Conservation (phyloP, 2,888 invertebrate genomes). For the Phytoseiulus persimilis region DNA sequence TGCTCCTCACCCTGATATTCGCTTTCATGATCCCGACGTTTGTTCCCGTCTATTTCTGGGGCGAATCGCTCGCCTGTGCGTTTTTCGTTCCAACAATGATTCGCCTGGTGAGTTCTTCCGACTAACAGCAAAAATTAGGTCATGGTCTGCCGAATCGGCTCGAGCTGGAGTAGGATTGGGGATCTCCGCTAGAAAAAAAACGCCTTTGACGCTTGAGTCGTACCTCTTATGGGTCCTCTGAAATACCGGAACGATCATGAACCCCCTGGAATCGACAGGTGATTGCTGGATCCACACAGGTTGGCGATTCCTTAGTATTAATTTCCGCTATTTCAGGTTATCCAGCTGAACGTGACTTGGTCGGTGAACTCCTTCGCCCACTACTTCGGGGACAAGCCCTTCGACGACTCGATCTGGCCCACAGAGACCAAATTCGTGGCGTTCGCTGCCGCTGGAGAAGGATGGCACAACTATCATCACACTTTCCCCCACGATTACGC, state of each 20-base stretch:
- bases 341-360: slow-evolving; percentile 32
- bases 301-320: too few species aligned
- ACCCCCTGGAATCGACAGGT: too few species aligned
- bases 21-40: neutral
- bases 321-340: neutral
- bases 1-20: slow-evolving; percentile 9
- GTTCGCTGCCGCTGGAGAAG: slow-evolving; percentile 48
- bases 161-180: too few species aligned
- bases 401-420: slow-evolving; percentile 51
- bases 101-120: slow-evolving; percentile 11
- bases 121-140: neutral
- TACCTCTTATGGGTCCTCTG: too few species aligned
- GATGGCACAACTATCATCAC: slow-evolving; percentile 52
- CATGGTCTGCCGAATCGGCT: neutral
- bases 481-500: slow-evolving; percentile 45
- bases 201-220: too few species aligned
- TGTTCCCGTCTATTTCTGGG: slow-evolving; percentile 21
- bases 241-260: too few species aligned
- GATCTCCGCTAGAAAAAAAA: too few species aligned
- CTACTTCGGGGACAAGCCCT: slow-evolving; percentile 49
- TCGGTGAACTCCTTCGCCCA: slow-evolving; percentile 29
- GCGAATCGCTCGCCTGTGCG: neutral
- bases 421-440: slow-evolving; percentile 50
- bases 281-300: too few species aligned
- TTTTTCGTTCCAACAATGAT: slow-evolving; percentile 12